Evolutionary conservation across 2,888 invertebrate genomes (phyloP).

Genomic region (Odontocerum albicorne): DNA sequence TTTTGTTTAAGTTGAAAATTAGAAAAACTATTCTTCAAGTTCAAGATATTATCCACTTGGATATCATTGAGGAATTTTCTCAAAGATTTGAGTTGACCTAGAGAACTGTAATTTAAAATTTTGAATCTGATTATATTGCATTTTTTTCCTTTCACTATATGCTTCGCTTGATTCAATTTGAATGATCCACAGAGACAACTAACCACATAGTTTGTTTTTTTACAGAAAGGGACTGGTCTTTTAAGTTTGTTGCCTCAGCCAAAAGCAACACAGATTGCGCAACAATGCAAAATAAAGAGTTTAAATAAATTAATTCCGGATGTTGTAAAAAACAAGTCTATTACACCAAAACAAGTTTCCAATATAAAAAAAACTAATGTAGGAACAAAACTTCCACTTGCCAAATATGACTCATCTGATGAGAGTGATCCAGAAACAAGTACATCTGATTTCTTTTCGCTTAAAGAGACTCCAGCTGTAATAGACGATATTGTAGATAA

Average conservation of each 20-base stretch:
- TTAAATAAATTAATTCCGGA: conserved; percentile 6
- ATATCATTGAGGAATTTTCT: too few species aligned
- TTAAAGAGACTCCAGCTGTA: conserved; percentile 40
- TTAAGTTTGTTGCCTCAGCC: conserved; percentile 72
- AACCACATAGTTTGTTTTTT: conserved; percentile 39
- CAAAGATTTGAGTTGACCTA: too few species aligned
- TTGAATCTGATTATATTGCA: neutral
- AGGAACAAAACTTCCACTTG: conserved; percentile 39
- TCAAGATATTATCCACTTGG: too few species aligned
- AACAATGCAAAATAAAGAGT: conserved; percentile 28
- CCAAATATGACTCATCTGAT: conserved; percentile 47
- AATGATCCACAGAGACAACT: conserved; percentile 1
- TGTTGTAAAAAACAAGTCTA: conserved; percentile 34
- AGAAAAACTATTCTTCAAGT: too few species aligned
- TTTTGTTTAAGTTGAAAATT: too few species aligned
- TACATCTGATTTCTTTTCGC: conserved; percentile 40
- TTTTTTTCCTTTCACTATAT: neutral
- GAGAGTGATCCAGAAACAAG: conserved; percentile 46
- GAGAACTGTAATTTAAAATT: too few species aligned
- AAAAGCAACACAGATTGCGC: conserved; percentile 44
- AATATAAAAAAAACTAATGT: conserved; percentile 41
- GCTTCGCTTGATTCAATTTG: too few species aligned
- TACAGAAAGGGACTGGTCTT: conserved; percentile 66
- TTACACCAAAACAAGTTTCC: conserved; percentile 40
- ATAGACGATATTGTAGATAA: too few species aligned